Percentiles rank a stretch among this genome's conserved stretches.
Conservation (phyloP, 2,888 invertebrate genomes). For the Lamproptera curius region DNA sequence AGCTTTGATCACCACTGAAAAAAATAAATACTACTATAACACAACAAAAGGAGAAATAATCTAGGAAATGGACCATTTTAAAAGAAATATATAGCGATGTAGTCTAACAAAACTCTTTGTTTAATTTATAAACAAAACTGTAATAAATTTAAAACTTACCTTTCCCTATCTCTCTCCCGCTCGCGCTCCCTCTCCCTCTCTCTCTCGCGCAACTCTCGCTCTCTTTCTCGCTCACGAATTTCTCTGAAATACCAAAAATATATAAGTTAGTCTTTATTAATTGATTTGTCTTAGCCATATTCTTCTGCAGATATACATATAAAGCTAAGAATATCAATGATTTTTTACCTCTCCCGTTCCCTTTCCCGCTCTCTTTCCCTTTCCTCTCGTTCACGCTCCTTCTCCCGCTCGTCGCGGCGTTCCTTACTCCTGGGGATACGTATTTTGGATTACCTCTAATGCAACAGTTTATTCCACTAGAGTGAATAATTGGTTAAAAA, state of each 20-base stretch:
- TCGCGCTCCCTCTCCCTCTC: slow-evolving; percentile 47
- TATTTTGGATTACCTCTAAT: not conserved
- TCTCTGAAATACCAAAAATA: slow-evolving; percentile 33
- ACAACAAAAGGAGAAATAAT: too few species aligned
- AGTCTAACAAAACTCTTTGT: too few species aligned
- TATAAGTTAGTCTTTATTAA: not conserved
- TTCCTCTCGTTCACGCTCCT: slow-evolving; percentile 52
- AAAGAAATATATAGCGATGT: too few species aligned
- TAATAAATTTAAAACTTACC: slow-evolving; percentile 26
- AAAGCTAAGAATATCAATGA: too few species aligned
- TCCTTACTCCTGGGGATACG: slow-evolving; percentile 36
- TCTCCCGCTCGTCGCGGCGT: slow-evolving; percentile 41
- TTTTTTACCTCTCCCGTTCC: slow-evolving; percentile 39
- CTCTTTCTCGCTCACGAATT: slow-evolving; percentile 46
- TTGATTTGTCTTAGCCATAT: not conserved
- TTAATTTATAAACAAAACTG: too few species aligned
- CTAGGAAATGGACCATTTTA: too few species aligned
- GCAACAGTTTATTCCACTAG: too few species aligned
- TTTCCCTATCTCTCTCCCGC: slow-evolving; percentile 58
- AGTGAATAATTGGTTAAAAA: not conserved
- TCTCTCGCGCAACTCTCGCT: slow-evolving; percentile 50
- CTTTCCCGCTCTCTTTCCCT: slow-evolving; percentile 66
- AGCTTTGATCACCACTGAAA: too few species aligned
- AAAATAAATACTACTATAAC: too few species aligned
- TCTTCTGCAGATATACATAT: not conserved